Evolutionary conservation across 2,113 vertebrate species (phyloP).

Genomic region (Alethe diademata): DNA sequence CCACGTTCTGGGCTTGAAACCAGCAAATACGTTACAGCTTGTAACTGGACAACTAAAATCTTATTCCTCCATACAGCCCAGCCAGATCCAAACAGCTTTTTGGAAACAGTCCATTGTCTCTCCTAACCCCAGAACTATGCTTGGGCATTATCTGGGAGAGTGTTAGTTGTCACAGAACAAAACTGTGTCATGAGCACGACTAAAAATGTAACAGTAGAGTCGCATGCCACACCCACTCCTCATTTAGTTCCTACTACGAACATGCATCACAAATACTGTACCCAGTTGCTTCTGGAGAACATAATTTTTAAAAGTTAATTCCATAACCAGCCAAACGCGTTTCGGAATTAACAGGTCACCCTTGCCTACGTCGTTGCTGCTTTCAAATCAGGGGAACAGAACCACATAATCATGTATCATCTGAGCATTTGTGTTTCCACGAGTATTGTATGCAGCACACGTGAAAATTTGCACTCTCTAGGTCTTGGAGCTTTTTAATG

Average conservation of each 20-base stretch:
- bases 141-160: constrained; percentile 3
- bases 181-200: constrained; percentile 28
- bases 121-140: constrained; percentile 32
- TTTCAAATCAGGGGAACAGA: not conserved
- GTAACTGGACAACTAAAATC: not conserved
- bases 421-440: not conserved
- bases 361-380: not conserved
- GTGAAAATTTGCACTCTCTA: not conserved
- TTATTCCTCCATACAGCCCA: not conserved
- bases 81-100: not conserved
- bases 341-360: not conserved
- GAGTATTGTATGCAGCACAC: fast-evolving
- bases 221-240: not conserved
- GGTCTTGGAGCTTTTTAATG: not conserved
- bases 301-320: not conserved
- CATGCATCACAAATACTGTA: not conserved
- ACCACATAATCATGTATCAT: not conserved
- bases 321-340: not conserved
- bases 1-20: not conserved
- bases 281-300: not conserved
- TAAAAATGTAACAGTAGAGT: constrained; percentile 18
- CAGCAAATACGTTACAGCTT: not conserved
- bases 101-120: not conserved
- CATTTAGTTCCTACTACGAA: constrained; percentile 27
- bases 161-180: constrained; percentile 26